Evolutionary conservation across 1,140 invertebrate species (phyloP).

Genomic region (Magallana gigas): DNA sequence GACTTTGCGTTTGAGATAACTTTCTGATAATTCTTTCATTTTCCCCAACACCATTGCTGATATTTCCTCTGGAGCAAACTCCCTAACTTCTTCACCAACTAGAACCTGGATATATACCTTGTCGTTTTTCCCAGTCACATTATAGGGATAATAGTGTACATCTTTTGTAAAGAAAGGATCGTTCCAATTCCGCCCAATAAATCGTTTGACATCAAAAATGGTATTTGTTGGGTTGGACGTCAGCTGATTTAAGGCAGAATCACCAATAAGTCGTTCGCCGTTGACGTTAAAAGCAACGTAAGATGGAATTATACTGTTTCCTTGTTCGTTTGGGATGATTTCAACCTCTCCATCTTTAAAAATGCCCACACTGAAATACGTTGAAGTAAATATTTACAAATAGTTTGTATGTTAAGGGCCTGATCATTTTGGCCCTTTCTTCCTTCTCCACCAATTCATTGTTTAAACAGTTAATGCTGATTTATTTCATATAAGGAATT

Average conservation of each 20-base stretch:
- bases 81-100: slow-evolving; percentile 87
- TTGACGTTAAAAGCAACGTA: slow-evolving; percentile 98
- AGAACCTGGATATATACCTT: slow-evolving; percentile 88
- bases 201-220: slow-evolving; percentile 96
- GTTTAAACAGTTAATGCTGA: too few relatives aligned
- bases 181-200: slow-evolving; percentile 96
- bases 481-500: too few relatives aligned
- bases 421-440: too few relatives aligned
- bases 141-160: slow-evolving; percentile 95
- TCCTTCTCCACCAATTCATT: too few relatives aligned
- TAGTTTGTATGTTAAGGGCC: too few relatives aligned
- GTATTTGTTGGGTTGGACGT: slow-evolving; percentile 98
- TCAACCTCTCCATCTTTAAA: slow-evolving; percentile 99
- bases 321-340: slow-evolving; percentile 99
- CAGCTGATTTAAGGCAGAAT: slow-evolving; percentile 98
- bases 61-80: slow-evolving; percentile 98
- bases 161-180: slow-evolving; percentile 94
- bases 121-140: slow-evolving; percentile 90
- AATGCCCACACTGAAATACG: slow-evolving; percentile 91
- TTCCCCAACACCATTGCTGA: slow-evolving; percentile 98
- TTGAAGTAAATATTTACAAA: too few relatives aligned
- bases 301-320: slow-evolving; percentile 98
- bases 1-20: slow-evolving; percentile 95
- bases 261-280: slow-evolving; percentile 96
- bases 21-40: slow-evolving; percentile 99